Conservation (phyloP, 2,797 vertebrate genomes). For the Lutjanus argentimaculatus region DNA sequence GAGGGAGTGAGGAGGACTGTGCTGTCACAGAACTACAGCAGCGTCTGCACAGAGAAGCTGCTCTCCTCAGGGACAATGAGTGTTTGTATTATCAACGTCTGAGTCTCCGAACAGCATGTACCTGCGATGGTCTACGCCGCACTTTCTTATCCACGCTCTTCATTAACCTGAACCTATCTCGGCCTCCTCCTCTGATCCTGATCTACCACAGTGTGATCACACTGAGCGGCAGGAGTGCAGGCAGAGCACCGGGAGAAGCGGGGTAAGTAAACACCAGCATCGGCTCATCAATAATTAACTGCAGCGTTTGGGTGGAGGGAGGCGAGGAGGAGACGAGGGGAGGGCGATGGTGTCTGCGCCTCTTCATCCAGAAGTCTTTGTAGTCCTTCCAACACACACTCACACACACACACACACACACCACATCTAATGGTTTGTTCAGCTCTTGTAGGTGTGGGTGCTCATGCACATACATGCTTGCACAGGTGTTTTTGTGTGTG, state of each 20-base stretch:
- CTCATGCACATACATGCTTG: neutral
- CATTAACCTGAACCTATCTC: constrained; percentile 16
- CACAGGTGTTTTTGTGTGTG: neutral
- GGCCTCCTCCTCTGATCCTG: neutral
- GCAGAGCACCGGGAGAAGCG: constrained; percentile 20
- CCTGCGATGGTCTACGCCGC: neutral
- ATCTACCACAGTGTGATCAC: neutral
- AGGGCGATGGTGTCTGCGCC: constrained; percentile 27
- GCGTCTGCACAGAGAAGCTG: constrained; percentile 15
- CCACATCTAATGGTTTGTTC: constrained; percentile 35
- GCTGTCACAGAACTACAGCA: constrained; percentile 5
- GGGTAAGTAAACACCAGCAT: constrained; percentile 63
- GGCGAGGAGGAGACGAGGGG: constrained; percentile 5
- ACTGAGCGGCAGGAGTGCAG: constrained; percentile 4
- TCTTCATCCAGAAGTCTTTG: constrained; percentile 59
- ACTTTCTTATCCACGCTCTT: neutral
- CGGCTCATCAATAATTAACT: constrained; percentile 71
- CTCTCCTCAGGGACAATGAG: neutral
- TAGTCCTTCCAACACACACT: constrained; percentile 34
- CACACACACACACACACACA: constrained; percentile 1
- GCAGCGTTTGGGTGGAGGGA: constrained; percentile 48
- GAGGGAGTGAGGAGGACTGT: constrained; percentile 5
- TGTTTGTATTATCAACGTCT: neutral
- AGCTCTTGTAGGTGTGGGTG: constrained; percentile 4
- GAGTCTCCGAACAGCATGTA: neutral